Percentiles rank a stretch among this genome's conserved stretches.
Evolutionary conservation across 2,797 vertebrate species (phyloP).

Genomic region (Ptychadena robeensis): DNA sequence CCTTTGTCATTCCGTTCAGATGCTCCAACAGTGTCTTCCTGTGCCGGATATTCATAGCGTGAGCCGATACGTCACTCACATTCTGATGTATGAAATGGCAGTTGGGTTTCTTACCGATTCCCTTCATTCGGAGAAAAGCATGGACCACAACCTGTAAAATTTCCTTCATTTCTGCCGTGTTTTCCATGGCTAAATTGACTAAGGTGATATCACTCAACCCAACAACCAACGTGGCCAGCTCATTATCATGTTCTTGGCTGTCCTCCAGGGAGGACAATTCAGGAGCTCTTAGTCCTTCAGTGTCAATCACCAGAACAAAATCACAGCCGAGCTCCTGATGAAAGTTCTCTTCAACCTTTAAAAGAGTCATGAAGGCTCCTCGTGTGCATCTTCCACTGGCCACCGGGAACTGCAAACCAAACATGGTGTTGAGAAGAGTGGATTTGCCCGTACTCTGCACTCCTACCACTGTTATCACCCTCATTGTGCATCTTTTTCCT

Average conservation of each 20-base stretch:
- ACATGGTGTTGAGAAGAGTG: conserved; percentile 49
- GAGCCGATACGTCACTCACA: conserved; percentile 44
- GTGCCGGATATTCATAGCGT: conserved; percentile 19
- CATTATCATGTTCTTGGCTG: conserved; percentile 49
- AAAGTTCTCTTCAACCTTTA: conserved; percentile 35
- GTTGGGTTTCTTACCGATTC: conserved; percentile 38
- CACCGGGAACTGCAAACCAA: conserved; percentile 50
- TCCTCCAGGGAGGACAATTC: conserved; percentile 26
- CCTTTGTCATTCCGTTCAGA: conserved; percentile 62
- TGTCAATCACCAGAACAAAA: conserved; percentile 46
- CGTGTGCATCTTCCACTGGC: conserved; percentile 44
- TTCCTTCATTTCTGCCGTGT: conserved; percentile 48
- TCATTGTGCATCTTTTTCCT: conserved; percentile 29
- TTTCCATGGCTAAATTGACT: conserved; percentile 68
- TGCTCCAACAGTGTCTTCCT: conserved; percentile 36
- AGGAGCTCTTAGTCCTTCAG: conserved; percentile 42
- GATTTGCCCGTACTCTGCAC: conserved; percentile 49
- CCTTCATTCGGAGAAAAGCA: conserved; percentile 43
- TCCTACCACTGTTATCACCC: conserved; percentile 47
- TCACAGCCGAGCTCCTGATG: conserved; percentile 34
- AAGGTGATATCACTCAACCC: conserved; percentile 72
- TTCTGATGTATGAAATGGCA: conserved; percentile 53
- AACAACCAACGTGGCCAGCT: conserved; percentile 63
- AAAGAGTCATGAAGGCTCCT: conserved; percentile 43
- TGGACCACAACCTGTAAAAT: conserved; percentile 41